These are phyloP conservation scores for Brachionus calyciflorus DNA, from an alignment of 1,140 invertebrate genomes.

Conservation along the genomic window DNA sequence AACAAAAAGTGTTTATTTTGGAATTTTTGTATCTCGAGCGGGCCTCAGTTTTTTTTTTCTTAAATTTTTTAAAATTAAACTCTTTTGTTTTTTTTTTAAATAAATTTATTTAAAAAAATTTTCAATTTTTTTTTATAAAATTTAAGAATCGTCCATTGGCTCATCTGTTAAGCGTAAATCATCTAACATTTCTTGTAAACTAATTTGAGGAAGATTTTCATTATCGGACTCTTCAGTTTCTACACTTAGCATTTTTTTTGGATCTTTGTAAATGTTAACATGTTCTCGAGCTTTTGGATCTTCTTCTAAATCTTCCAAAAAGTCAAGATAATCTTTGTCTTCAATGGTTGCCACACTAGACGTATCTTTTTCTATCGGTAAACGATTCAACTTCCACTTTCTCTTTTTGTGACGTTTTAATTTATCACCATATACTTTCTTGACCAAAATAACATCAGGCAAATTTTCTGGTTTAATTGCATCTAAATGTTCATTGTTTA, in stretches of 20 bases:
- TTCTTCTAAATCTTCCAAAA: slow-evolving; percentile 95
- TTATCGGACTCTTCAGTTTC: slow-evolving; percentile 62
- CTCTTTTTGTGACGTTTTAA: slow-evolving; percentile 70
- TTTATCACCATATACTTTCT: slow-evolving; percentile 81
- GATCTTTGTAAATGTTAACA: slow-evolving; percentile 71
- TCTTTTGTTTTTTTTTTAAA: too few relatives aligned
- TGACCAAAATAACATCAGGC: slow-evolving; percentile 87
- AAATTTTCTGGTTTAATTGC: slow-evolving; percentile 68
- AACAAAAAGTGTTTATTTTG: too few relatives aligned
- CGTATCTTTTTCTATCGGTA: slow-evolving; percentile 65
- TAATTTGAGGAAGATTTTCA: slow-evolving; percentile 74
- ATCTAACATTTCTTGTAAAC: slow-evolving; percentile 94
- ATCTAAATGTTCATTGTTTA: slow-evolving; percentile 84
- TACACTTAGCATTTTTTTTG: background rate
- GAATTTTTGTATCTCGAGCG: too few relatives aligned
- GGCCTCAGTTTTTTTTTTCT: too few relatives aligned
- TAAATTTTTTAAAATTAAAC: too few relatives aligned
- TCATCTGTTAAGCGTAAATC: slow-evolving; percentile 68
- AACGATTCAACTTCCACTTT: slow-evolving; percentile 86
- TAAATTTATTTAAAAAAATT: background rate
- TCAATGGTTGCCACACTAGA: slow-evolving; percentile 67
- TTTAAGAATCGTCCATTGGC: slow-evolving; percentile 47
- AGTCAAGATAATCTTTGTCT: slow-evolving; percentile 82
- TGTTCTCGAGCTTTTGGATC: slow-evolving; percentile 81
- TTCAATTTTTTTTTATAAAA: slow-evolving; percentile 25